Base-by-base conservation (phyloP, 2,888 invertebrate species). In the Abrostola tripartita region DNA sequence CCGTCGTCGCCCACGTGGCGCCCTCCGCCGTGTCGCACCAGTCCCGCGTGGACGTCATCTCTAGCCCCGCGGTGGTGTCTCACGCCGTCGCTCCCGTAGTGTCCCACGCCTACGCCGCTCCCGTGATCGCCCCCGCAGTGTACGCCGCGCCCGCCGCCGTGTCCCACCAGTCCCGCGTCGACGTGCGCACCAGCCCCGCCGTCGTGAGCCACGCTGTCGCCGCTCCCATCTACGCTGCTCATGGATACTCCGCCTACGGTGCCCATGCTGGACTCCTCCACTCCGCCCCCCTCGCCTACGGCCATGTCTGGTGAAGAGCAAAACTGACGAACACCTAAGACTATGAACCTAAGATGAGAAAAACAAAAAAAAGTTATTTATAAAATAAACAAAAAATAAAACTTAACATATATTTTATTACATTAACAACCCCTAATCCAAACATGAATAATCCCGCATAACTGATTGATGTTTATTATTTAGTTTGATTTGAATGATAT, bases 1-100 rank as follows among this genome's bases (percentile, higher is more conserved):
- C 88, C 62, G 56, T 83, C 50, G 64, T 81, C 37, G 73, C 71
- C 37, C 71, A 71, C 60, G 57, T 74, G 2, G 92, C 92, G 40
- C 90, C 95, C 12, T 85, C 95, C 54, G 92, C 91, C 47, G 94
- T 95, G n/a, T 95, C 94, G 6, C 94, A 92, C 81, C 95, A 95
- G 81, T 95, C 95, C 73, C 93, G 78, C 42, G 71, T 79, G 38
- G 78, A 79, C 14, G 78, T 79, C 42, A 47, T 78, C 65, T 81
- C 85, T 64, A 85, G 83, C 75, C 86, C 85, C 42, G 83, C 85
- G 5, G 79, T 87, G 14, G 83, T 86, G 47, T 88, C 88, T 37
- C 88, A 89, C 76, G 84, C 89, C 53, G 86, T 87, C 38, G 78
- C 83, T 35, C 78, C 81, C 61, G 77, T 81, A 50, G 81, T 87